Conservation (phyloP, 1,140 invertebrate species). For the Adoxophyes honmai region DNA sequence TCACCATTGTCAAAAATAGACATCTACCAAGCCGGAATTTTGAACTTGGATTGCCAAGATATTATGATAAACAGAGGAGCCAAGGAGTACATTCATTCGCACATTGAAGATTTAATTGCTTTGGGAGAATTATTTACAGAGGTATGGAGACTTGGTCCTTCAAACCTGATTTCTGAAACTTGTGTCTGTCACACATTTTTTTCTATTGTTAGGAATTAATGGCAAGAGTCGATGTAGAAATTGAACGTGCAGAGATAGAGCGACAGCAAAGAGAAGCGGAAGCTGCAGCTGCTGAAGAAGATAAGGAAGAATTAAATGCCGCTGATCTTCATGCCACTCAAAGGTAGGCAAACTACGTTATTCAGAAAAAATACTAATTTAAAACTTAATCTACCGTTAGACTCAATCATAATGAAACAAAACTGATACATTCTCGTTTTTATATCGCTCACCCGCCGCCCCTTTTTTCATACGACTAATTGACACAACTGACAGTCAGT, state of each 20-base stretch:
- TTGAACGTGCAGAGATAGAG: constrained; percentile 17
- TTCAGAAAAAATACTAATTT: too few relatives aligned
- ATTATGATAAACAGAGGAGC: constrained; percentile 49
- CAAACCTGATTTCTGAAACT: background rate
- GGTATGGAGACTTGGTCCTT: constrained; percentile 25
- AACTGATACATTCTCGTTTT: too few relatives aligned
- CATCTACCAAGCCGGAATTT: constrained; percentile 54
- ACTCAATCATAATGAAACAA: too few relatives aligned
- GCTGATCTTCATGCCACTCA: constrained; percentile 34
- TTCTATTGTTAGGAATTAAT: constrained; percentile 26
- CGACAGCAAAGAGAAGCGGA: constrained; percentile 13
- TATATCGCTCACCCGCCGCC: too few relatives aligned
- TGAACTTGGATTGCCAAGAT: constrained; percentile 58
- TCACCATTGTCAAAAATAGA: constrained; percentile 58
- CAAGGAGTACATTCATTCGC: constrained; percentile 52
- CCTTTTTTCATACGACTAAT: too few relatives aligned
- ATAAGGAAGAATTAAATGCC: constrained; percentile 18
- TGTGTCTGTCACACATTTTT: constrained; percentile 8
- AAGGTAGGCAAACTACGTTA: too few relatives aligned
- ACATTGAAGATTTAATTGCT: constrained; percentile 48
- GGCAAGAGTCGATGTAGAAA: constrained; percentile 29
- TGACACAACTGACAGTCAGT: too few relatives aligned
- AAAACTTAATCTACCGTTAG: too few relatives aligned
- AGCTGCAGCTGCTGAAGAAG: constrained; percentile 16
- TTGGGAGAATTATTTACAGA: constrained; percentile 44